These are phyloP conservation scores for Marasmarcha lunaedactyla DNA, from an alignment of 2,888 invertebrate species.

Conservation along the genomic window DNA sequence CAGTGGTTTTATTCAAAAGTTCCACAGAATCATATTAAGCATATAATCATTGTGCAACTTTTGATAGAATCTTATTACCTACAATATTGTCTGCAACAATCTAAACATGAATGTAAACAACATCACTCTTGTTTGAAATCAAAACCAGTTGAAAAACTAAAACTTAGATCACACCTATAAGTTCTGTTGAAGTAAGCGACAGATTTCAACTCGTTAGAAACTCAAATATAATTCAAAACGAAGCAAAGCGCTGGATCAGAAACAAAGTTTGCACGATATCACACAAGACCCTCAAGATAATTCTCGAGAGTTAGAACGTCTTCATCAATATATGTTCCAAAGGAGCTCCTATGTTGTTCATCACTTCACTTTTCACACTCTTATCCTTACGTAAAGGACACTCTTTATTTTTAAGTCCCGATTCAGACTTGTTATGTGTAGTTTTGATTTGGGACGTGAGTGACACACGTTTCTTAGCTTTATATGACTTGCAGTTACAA, in stretches of 20 bases:
- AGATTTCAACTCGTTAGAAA: not conserved
- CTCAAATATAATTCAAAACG: not conserved
- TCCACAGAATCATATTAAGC: not conserved
- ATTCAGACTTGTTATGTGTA: slow-evolving; percentile 57
- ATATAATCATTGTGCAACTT: not conserved
- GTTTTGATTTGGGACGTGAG: slow-evolving; percentile 52
- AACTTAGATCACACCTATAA: not conserved
- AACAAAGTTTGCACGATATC: not conserved
- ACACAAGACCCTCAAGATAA: not conserved
- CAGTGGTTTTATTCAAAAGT: not conserved
- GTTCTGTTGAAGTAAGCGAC: not conserved
- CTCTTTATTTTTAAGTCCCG: slow-evolving; percentile 48
- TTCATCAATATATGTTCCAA: slow-evolving; percentile 54
- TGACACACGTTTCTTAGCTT: slow-evolving; percentile 48
- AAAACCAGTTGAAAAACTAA: not conserved
- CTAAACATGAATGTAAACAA: not conserved
- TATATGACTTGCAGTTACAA: slow-evolving; percentile 34
- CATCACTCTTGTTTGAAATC: not conserved
- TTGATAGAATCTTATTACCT: not conserved
- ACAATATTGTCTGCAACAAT: not conserved
- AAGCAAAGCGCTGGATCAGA: too few species aligned
- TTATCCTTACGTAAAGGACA: slow-evolving; percentile 46
- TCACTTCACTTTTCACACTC: slow-evolving; percentile 33
- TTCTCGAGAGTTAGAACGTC: slow-evolving; percentile 34
- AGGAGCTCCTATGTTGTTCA: slow-evolving; percentile 39